phyloP scores from a whole-genome alignment of 2,888 invertebrate species.

The Choristoneura rosaceana region DNA sequence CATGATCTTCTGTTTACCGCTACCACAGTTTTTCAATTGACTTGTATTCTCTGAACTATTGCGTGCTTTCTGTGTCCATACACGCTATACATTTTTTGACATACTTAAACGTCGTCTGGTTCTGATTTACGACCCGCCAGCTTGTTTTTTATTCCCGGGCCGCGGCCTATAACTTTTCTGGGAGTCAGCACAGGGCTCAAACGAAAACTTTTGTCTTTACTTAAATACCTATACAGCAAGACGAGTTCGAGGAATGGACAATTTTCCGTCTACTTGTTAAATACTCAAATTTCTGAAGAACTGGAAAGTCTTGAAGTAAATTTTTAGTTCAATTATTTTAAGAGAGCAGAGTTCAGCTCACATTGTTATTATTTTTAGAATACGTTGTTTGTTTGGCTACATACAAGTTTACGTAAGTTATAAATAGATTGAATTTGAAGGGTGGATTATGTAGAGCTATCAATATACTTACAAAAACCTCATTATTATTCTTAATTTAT shows the following conservation, averaged over 20 bases:
- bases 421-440: no score
- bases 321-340: neutral
- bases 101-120: constrained; percentile 3
- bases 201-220: constrained; percentile 2
- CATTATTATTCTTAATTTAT: no score
- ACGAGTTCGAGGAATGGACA: neutral
- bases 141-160: constrained; percentile 6
- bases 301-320: neutral
- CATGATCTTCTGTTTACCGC: no score
- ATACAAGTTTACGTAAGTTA: no score
- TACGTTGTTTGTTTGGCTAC: no score
- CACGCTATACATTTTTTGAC: neutral
- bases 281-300: neutral
- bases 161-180: constrained; percentile 2
- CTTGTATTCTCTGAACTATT: neutral
- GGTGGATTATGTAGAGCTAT: no score
- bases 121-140: constrained; percentile 8
- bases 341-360: neutral
- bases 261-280: neutral
- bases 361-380: neutral
- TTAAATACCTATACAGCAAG: neutral
- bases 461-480: no score
- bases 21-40: neutral
- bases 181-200: constrained; percentile 1
- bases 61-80: neutral